Conservation (phyloP, 2,888 invertebrate genomes). For the Ametastegia equiseti region DNA sequence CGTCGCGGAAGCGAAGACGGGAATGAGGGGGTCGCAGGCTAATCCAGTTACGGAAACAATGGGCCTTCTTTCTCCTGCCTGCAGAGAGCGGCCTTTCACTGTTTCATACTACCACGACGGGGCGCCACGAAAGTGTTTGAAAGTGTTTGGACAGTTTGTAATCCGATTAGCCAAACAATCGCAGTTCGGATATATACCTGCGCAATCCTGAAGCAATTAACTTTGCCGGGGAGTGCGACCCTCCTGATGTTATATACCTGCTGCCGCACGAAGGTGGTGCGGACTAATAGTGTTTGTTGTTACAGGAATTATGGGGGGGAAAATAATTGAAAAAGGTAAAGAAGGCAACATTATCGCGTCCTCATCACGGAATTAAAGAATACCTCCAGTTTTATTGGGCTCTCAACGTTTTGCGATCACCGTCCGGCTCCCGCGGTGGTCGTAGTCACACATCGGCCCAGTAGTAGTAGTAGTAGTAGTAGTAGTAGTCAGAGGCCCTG, state of each 20-base stretch:
- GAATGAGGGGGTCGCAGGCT: conserved; percentile 7
- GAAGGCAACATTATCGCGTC: conserved; percentile 12
- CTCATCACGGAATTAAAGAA: conserved; percentile 42
- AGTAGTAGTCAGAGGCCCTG: too few species aligned
- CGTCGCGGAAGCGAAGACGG: neutral
- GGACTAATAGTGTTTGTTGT: neutral
- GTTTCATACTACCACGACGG: conserved; percentile 16
- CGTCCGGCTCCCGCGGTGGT: conserved; percentile 1
- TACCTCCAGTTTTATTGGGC: conserved; percentile 34
- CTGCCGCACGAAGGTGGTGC: neutral
- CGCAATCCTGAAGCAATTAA: conserved; percentile 1
- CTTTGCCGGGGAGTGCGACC: conserved; percentile 16
- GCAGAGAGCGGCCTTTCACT: neutral
- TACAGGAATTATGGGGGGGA: neutral
- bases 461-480: too few species aligned
- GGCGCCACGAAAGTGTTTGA: conserved; percentile 39
- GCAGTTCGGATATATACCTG: conserved; percentile 34
- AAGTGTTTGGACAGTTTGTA: conserved; percentile 53
- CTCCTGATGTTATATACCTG: neutral
- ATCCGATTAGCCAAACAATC: conserved; percentile 62
- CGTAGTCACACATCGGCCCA: neutral
- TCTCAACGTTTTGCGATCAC: conserved; percentile 40
- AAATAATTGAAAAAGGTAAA: neutral
- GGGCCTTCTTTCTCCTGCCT: conserved; percentile 4
- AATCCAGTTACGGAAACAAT: conserved; percentile 41